Evolutionary conservation across 2,113 vertebrate genomes (phyloP).

Genomic region (Numenius arquata): DNA sequence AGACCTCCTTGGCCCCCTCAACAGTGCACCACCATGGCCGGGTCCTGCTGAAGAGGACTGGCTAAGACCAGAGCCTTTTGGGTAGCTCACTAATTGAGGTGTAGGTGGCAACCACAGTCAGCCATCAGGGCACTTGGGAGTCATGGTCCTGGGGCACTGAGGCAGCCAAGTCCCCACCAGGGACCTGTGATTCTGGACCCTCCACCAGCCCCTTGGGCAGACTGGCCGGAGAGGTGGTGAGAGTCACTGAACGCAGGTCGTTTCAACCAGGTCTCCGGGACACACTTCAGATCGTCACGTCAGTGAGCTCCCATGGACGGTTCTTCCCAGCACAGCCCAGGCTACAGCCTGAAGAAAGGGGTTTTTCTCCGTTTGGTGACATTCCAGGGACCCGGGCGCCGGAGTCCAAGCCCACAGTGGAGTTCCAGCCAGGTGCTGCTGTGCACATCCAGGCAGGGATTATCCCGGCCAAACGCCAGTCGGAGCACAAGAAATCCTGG

Average conservation of each 20-base stretch:
- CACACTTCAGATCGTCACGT: not conserved
- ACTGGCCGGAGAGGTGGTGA: no score
- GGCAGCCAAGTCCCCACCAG: not conserved
- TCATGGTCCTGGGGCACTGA: not conserved
- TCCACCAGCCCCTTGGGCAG: not conserved
- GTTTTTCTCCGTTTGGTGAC: not conserved
- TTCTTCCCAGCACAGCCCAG: not conserved
- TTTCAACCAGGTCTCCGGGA: not conserved
- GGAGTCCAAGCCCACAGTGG: not conserved
- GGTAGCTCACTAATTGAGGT: not conserved
- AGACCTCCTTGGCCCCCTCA: not conserved
- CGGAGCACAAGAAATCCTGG: not conserved
- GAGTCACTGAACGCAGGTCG: not conserved
- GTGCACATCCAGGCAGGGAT: not conserved
- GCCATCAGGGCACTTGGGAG: not conserved
- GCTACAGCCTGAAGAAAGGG: not conserved
- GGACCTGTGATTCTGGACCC: not conserved
- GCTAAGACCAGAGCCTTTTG: not conserved
- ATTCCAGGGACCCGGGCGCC: not conserved
- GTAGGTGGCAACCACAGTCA: not conserved
- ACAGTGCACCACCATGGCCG: fast-evolving
- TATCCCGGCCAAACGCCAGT: not conserved
- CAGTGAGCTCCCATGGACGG: not conserved
- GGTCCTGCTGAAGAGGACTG: not conserved
- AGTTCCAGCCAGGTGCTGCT: not conserved